Evolutionary conservation across 37 sponge, comb jelly and placozoan genomes (phyloP).

Genomic region (Halichondria panicea): DNA sequence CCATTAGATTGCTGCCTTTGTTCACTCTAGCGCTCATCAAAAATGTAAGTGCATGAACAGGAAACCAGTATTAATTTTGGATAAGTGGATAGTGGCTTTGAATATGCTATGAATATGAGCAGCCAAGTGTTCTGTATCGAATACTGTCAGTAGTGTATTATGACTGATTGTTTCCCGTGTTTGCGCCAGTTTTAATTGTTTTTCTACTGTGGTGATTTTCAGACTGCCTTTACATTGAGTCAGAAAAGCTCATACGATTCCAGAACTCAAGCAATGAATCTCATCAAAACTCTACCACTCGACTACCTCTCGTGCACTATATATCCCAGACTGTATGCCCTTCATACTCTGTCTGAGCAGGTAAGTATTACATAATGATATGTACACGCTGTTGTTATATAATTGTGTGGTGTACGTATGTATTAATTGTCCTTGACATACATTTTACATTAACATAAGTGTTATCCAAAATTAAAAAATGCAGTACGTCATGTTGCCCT

Average conservation of each 20-base stretch:
- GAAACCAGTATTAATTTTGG: background rate
- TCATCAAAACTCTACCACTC: constrained; percentile 82
- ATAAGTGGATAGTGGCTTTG: background rate
- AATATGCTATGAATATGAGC: background rate
- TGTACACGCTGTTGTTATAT: too few species aligned
- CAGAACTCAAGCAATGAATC: constrained; percentile 73
- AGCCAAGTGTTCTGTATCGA: background rate
- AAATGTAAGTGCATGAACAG: constrained; percentile 55
- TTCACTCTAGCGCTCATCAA: constrained; percentile 70
- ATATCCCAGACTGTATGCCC: constrained; percentile 84
- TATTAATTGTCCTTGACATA: too few species aligned
- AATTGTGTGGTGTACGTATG: too few species aligned
- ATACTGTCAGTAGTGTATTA: background rate
- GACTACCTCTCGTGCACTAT: constrained; percentile 65
- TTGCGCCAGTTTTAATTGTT: background rate
- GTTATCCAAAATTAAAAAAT: too few species aligned
- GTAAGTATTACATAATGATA: too few species aligned
- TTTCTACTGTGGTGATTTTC: background rate
- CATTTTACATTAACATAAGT: too few species aligned
- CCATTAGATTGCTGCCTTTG: constrained; percentile 79
- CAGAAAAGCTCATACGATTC: constrained; percentile 59
- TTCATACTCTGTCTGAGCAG: constrained; percentile 71
- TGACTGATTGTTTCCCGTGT: background rate
- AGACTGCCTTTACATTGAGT: constrained; percentile 83
- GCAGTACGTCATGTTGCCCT: too few species aligned